Conservation (phyloP, 2,888 invertebrate species). For the Koerneria pararmatus region DNA sequence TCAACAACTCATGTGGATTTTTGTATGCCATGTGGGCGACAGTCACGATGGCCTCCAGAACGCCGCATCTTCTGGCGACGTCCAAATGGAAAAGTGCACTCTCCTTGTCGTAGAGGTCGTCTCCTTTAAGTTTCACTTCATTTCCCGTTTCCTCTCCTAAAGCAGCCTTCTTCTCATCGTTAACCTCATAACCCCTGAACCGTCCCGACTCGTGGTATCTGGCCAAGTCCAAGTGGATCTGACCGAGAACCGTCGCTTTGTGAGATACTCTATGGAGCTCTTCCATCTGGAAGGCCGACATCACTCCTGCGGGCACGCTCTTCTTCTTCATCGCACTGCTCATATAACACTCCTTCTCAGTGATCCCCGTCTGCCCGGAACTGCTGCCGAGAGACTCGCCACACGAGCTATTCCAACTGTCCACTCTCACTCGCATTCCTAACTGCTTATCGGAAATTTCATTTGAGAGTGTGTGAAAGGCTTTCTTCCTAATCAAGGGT, state of each 20-base stretch:
- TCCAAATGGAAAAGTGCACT: conserved; percentile 66
- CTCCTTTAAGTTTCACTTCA: conserved; percentile 26
- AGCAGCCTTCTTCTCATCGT: conserved; percentile 27
- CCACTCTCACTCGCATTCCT: conserved; percentile 21
- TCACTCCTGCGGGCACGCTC: conserved; percentile 45
- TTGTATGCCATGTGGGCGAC: conserved; percentile 64
- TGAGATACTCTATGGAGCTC: conserved; percentile 29
- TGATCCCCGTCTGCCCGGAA: conserved; percentile 39
- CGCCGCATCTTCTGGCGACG: conserved; percentile 65
- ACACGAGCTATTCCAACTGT: conserved; percentile 7
- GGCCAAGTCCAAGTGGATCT: conserved; percentile 66
- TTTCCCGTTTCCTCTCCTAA: conserved; percentile 4
- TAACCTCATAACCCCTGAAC: conserved; percentile 56
- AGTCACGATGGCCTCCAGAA: conserved; percentile 64
- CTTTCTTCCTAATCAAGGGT: conserved; percentile 14
- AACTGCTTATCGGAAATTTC: conserved; percentile 19
- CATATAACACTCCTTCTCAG: conserved; percentile 49
- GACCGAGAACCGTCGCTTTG: conserved; percentile 60
- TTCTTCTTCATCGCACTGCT: conserved; percentile 40
- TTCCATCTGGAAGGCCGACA: conserved; percentile 59
- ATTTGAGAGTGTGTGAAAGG: conserved; percentile 18
- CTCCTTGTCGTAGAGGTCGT: conserved; percentile 62
- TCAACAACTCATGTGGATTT: conserved; percentile 64
- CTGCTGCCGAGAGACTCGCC: conserved; percentile 31
- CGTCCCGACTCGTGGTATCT: conserved; percentile 66